Conservation (phyloP, 2,888 invertebrate species). For the Acanthosoma haemorrhoidale region DNA sequence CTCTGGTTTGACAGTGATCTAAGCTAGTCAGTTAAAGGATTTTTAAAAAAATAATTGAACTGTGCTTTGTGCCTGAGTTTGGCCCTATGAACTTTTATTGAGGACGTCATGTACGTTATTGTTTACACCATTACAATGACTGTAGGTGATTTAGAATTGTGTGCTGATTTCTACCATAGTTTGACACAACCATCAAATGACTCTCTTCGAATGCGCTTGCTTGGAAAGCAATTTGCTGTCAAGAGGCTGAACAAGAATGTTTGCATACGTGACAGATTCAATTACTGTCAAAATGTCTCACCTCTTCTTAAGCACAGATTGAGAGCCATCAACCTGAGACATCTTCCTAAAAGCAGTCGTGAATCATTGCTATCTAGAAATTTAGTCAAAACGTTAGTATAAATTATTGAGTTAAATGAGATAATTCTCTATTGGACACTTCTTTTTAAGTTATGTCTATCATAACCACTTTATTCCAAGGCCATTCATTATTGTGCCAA, state of each 20-base stretch:
- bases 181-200: slow-evolving; percentile 46
- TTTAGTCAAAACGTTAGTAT: slow-evolving; percentile 12
- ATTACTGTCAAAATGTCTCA: background rate
- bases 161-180: slow-evolving; percentile 49
- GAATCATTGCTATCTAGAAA: background rate
- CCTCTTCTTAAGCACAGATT: slow-evolving; percentile 11
- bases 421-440: background rate
- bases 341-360: background rate
- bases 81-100: background rate
- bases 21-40: slow-evolving; percentile 1
- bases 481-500: slow-evolving; percentile 1
- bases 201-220: slow-evolving; percentile 34
- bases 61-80: background rate
- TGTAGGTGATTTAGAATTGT: slow-evolving; percentile 47
- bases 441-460: slow-evolving; percentile 7
- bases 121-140: slow-evolving; percentile 50
- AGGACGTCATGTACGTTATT: slow-evolving; percentile 43
- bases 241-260: slow-evolving; percentile 29
- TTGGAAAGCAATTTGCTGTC: slow-evolving; percentile 40
- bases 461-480: slow-evolving; percentile 18
- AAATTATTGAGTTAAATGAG: background rate
- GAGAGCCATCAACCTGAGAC: slow-evolving; percentile 8
- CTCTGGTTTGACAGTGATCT: background rate
- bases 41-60: too few relatives aligned
- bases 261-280: slow-evolving; percentile 7